Evolutionary conservation across 2,113 vertebrate species (phyloP).

Genomic region (Triplophysa dalaica): DNA sequence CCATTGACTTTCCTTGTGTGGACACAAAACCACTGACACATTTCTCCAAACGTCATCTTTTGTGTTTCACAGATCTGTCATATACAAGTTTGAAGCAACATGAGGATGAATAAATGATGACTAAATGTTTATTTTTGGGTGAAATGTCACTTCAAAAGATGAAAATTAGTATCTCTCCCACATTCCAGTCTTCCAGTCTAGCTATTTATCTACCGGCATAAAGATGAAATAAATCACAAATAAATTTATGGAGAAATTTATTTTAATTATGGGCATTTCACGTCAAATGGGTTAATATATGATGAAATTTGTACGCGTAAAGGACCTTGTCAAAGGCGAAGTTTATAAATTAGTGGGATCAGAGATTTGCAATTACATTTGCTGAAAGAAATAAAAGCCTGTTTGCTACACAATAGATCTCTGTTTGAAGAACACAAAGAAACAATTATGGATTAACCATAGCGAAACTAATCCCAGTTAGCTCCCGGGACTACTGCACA

Average conservation of each 20-base stretch:
- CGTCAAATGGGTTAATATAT: background rate
- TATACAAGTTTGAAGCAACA: too few relatives aligned
- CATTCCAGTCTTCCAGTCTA: background rate
- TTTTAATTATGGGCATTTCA: background rate
- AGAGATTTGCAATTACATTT: slow-evolving; percentile 32
- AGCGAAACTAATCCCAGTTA: slow-evolving; percentile 58
- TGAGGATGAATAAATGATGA: too few relatives aligned
- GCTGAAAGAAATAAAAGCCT: slow-evolving; percentile 39
- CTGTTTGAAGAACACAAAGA: slow-evolving; percentile 43
- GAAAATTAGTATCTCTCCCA: slow-evolving; percentile 1
- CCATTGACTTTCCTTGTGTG: too few relatives aligned
- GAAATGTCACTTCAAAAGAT: slow-evolving; percentile 63
- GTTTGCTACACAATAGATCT: slow-evolving; percentile 26
- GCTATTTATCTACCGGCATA: slow-evolving; percentile 3
- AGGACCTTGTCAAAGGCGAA: slow-evolving; percentile 7
- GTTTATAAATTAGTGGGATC: slow-evolving; percentile 27
- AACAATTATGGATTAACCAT: slow-evolving; percentile 54
- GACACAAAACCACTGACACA: too few relatives aligned
- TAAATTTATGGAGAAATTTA: background rate
- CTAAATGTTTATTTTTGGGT: too few relatives aligned
- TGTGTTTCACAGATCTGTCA: too few relatives aligned
- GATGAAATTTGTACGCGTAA: background rate
- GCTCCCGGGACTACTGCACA: slow-evolving; percentile 45
- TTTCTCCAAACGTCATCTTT: too few relatives aligned
- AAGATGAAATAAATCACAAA: background rate